A percentile compares a stretch with the other conserved stretches of the same genome.
These are phyloP conservation scores for Pterocles burchelli DNA, from an alignment of 2,113 vertebrate species.

Conservation along the genomic window DNA sequence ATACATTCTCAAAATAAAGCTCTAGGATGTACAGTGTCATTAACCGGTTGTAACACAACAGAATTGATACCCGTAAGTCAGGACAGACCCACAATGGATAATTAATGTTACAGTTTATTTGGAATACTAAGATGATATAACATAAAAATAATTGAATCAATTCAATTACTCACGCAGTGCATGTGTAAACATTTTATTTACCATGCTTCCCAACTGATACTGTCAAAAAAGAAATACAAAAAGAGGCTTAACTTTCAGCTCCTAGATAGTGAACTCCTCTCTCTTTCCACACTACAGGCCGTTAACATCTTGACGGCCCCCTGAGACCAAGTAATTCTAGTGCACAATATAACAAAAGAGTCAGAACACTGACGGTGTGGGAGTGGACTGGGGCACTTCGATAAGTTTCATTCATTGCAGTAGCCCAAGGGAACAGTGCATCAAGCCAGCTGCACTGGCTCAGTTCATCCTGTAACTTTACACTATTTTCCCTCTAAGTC, in stretches of 20 bases:
- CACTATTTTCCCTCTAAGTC: conserved; percentile 77
- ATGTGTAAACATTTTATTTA: conserved; percentile 68
- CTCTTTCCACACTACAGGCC: conserved; percentile 52
- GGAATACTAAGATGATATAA: neutral
- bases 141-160: conserved; percentile 45
- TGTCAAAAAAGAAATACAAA: conserved; percentile 55
- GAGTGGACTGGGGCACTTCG: conserved; percentile 62
- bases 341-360: conserved; percentile 40
- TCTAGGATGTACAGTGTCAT: neutral
- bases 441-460: conserved; percentile 68
- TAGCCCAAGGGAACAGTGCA: conserved; percentile 69
- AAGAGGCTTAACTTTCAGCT: conserved; percentile 59
- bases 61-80: neutral
- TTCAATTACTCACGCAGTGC: neutral
- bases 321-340: conserved; percentile 59
- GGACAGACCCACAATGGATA: neutral
- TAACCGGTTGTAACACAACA: neutral
- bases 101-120: conserved; percentile 11
- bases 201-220: neutral
- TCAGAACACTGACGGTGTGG: neutral
- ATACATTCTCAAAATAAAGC: conserved; percentile 12
- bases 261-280: conserved; percentile 46
- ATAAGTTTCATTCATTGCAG: conserved; percentile 70
- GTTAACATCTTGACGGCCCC: conserved; percentile 45
- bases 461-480: conserved; percentile 76